Evolutionary conservation across 30 jellyfish, hydroid and myxozoan genomes (phyloP), one percentile per base, ranked within the genome.

Genomic region (Hydractinia echinata): DNA sequence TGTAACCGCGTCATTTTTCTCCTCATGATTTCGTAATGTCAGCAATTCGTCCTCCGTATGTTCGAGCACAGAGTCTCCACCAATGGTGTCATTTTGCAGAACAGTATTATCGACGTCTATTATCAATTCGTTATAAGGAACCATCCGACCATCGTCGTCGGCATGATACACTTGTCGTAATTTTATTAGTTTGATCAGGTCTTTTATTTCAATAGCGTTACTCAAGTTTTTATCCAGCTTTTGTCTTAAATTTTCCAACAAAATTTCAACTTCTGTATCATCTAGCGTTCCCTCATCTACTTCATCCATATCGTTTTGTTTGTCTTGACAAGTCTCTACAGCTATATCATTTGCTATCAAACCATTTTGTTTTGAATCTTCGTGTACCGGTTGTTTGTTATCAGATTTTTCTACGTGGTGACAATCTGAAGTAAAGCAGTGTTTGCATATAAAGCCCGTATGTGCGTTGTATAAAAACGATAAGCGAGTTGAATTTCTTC

Each of bases 391-490:
- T 48, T 66, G n/a, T n/a, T 48, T 30, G 68, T 54, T 77, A n/a
- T 77, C 55, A 30, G 44, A 30, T 30, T 30, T 30, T 2, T 30
- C 44, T 53, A 77, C 60, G 60, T 77, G 85, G 13, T 18, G 20
- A 60, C 85, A 77, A 61, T 52, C 53, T 19, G 85, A 51, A 14
- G 78, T 8, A 50, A 77, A 77, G 55, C 85, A 77, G 7, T 77
- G 55, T 14, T 77, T 77, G 85, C 85, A 77, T 11, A 77, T 20
- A 20, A 77, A 60, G 7, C 85, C 85, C 0, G 85, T 77, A 60
- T 60, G 51, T 6, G 55, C 51, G 58, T 77, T 77, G 39, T 54
- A 77, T 50, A 77, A 61, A 77, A 77, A 77, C 10, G 85, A 77
- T 50, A 77, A n/a, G 53, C 80, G 55, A 50, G 81, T 71, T 50